A percentile compares a stretch with the other conserved stretches of the same genome.
phyloP scores from a whole-genome alignment of 2,113 vertebrate genomes.

The Percina caprodes region DNA sequence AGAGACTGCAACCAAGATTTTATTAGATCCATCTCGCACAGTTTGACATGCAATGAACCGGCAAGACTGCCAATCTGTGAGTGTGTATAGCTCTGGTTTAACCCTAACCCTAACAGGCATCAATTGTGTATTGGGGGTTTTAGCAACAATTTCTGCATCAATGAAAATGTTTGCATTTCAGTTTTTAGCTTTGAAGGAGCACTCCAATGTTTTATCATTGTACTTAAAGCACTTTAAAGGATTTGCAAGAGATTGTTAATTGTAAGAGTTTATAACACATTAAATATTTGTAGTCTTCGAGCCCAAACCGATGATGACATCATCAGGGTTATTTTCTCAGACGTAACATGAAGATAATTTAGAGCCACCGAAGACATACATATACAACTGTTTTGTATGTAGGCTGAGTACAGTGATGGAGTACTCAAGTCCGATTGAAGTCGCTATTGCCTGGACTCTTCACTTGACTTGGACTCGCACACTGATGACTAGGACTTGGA shows the following conservation, averaged over 20 bases:
- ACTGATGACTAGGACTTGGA: too few relatives aligned
- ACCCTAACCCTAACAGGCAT: neutral
- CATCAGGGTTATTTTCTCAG: neutral
- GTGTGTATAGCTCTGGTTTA: neutral
- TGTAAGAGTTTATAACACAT: neutral
- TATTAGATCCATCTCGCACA: neutral
- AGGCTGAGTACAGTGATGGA: too few relatives aligned
- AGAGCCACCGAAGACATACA: neutral
- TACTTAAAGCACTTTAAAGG: neutral
- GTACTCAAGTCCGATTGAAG: too few relatives aligned
- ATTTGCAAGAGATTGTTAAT: neutral
- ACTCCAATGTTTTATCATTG: too few relatives aligned
- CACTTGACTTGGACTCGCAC: too few relatives aligned
- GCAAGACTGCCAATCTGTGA: slow-evolving; percentile 11
- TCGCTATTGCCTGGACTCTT: too few relatives aligned
- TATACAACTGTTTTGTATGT: neutral
- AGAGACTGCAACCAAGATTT: neutral
- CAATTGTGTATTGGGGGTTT: neutral
- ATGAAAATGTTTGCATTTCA: neutral
- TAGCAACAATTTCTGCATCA: neutral
- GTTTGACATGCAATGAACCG: slow-evolving; percentile 20
- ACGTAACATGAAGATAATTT: neutral
- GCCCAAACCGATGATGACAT: neutral
- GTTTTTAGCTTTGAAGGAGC: neutral
- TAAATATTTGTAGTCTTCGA: neutral